Evolutionary conservation across 2,888 invertebrate genomes (phyloP).

Genomic region (Xestia ashworthii): DNA sequence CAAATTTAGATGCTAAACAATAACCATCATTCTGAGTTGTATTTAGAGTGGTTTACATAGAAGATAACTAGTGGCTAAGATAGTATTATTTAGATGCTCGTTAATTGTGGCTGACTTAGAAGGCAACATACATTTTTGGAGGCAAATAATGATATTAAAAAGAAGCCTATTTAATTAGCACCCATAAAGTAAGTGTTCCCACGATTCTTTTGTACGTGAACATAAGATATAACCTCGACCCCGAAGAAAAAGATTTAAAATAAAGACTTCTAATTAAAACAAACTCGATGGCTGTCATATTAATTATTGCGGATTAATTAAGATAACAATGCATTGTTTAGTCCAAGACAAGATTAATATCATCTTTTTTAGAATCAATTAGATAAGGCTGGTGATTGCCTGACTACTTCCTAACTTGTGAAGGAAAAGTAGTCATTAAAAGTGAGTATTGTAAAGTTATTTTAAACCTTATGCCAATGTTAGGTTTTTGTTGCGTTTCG

Average conservation of each 20-base stretch:
- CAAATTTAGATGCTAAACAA: no score
- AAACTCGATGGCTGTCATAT: neutral
- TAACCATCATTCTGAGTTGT: no score
- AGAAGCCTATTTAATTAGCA: no score
- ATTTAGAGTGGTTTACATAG: no score
- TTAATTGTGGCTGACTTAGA: no score
- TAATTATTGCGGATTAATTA: constrained; percentile 22
- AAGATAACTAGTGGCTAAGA: no score
- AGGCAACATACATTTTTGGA: no score
- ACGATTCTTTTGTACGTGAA: neutral
- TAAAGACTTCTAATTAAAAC: neutral
- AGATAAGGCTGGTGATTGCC: neutral
- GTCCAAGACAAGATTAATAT: neutral
- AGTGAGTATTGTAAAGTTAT: neutral
- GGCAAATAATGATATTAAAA: no score
- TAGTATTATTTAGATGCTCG: no score
- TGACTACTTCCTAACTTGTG: neutral
- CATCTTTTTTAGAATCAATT: neutral
- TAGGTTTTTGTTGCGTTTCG: neutral
- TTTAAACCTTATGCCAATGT: neutral
- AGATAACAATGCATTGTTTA: constrained; percentile 7
- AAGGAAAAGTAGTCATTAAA: neutral
- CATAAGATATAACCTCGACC: neutral
- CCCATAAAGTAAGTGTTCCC: neutral
- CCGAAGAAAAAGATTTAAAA: neutral